Evolutionary conservation across 2,888 invertebrate genomes (phyloP), one percentile per base, ranked within the genome.

Genomic region (Cheilosia soror): DNA sequence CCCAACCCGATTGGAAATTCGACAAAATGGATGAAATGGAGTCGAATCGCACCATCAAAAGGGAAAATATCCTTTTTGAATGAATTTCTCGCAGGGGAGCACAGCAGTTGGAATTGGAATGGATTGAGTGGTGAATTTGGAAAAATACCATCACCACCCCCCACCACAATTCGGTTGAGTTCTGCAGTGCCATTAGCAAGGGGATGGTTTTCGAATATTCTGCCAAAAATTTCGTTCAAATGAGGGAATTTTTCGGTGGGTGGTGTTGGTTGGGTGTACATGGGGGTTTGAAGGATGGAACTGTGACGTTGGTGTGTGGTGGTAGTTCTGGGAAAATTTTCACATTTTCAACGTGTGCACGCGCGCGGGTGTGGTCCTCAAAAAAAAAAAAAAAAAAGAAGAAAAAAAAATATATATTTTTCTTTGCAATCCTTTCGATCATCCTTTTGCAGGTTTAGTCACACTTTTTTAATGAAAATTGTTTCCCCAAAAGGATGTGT

Each of bases 351-450:
- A 90, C 89, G 89, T 90, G 90, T 90, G 90, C 90, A 90, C 89
- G 90, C 90, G 91, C 90, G 92, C 91, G 91, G 91, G 91, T 92
- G 91, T 92, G 91, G 91, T 91, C 91, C 90, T 89, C 87, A 49
- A 62, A 63, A 31, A 31, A 57, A 66, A 80, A 80, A 68, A 33
- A 31, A 31, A 31, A 31, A 31, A 31, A 33, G 42, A 51, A 68
- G 37, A 66, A 80, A 68, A 68, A 62, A 63, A 65, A 60, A 55
- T 13, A 40, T 51, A 68, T 13, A 27, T 57, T 62, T 71, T 63
- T 49, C 57, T 60, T 60, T 44, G 9, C 11, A 29, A 58, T 68
- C 51, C 40, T 49, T 49, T 47, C 20, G 57, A 73, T 68, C 62
- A 72, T 81, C 81, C 72, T 68, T 57, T 62, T 47, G 25, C 44